Percentiles rank a stretch among this genome's conserved stretches.
These are phyloP conservation scores for Drosophila tanythrix DNA, from an alignment of 2,888 invertebrate genomes.

Conservation along the genomic window DNA sequence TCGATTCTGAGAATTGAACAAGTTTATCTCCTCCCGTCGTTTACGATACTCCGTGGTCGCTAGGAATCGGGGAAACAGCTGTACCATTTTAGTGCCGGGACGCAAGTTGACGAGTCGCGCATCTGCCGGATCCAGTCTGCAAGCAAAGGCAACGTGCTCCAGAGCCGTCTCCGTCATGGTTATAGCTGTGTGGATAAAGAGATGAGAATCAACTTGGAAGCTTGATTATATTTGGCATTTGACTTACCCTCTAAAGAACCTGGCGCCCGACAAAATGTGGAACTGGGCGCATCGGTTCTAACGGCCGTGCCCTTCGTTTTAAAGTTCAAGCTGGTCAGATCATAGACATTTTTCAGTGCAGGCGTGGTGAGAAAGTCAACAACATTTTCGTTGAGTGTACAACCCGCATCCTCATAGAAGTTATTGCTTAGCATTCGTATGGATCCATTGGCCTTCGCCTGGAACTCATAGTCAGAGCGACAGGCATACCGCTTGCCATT, in stretches of 20 bases:
- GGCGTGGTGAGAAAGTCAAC: constrained; percentile 75
- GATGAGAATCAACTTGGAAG: background rate
- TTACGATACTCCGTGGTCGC: constrained; percentile 86
- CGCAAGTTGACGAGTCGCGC: constrained; percentile 87
- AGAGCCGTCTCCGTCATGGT: constrained; percentile 87
- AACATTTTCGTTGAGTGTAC: constrained; percentile 86
- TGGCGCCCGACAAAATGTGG: constrained; percentile 89
- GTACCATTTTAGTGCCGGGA: constrained; percentile 81
- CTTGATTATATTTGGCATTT: background rate
- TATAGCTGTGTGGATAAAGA: constrained; percentile 74
- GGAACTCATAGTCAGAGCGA: constrained; percentile 88
- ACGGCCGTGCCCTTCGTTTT: constrained; percentile 88
- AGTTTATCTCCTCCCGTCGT: constrained; percentile 86
- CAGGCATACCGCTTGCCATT: constrained; percentile 89
- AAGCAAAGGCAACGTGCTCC: constrained; percentile 87
- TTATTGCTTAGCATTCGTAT: constrained; percentile 88
- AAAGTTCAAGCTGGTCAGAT: constrained; percentile 87
- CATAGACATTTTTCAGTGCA: constrained; percentile 87
- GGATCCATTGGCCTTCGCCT: constrained; percentile 87
- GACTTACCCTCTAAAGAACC: constrained; percentile 86
- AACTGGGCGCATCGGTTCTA: constrained; percentile 88
- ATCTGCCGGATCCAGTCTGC: constrained; percentile 87
- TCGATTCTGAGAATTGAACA: constrained; percentile 89
- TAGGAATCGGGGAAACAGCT: constrained; percentile 86
- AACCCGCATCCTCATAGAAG: constrained; percentile 87